Conservation (phyloP, 30 jellyfish, hydroid and myxozoan genomes). For the Turritopsis rubra region DNA sequence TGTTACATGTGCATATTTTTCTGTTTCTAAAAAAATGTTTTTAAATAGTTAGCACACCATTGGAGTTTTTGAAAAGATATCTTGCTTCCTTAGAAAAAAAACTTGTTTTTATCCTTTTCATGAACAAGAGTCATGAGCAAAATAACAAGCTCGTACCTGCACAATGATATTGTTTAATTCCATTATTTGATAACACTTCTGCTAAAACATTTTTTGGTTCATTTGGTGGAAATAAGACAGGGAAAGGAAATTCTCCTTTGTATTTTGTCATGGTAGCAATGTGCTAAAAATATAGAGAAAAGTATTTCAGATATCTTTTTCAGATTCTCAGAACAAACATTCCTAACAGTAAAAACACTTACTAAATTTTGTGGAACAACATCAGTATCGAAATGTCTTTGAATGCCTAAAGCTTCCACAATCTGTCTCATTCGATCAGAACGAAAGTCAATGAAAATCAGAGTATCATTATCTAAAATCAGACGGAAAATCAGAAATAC, state of each 20-base stretch:
- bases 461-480: conserved; percentile 81
- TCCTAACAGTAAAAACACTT: neutral
- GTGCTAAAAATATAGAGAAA: conserved; percentile 36
- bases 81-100: neutral
- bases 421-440: conserved; percentile 99
- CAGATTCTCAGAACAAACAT: neutral
- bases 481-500: neutral
- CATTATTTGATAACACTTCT: conserved; percentile 81
- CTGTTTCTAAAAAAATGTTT: conserved; percentile 66
- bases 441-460: conserved; percentile 91
- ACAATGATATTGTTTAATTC: conserved; percentile 83
- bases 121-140: too few relatives aligned
- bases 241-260: conserved; percentile 80
- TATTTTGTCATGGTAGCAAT: conserved; percentile 89
- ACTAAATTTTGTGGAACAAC: conserved; percentile 82
- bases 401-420: conserved; percentile 86
- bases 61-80: neutral
- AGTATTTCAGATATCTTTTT: neutral
- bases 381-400: conserved; percentile 81
- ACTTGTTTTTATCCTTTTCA: neutral
- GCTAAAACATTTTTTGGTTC: conserved; percentile 91
- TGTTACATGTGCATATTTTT: conserved; percentile 98
- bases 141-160: conserved; percentile 57
- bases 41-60: neutral
- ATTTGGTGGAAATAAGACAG: conserved; percentile 93